A percentile compares a stretch with the other conserved stretches of the same genome.
Conservation (phyloP, 2,888 invertebrate genomes). For the Elgonia sp. region DNA sequence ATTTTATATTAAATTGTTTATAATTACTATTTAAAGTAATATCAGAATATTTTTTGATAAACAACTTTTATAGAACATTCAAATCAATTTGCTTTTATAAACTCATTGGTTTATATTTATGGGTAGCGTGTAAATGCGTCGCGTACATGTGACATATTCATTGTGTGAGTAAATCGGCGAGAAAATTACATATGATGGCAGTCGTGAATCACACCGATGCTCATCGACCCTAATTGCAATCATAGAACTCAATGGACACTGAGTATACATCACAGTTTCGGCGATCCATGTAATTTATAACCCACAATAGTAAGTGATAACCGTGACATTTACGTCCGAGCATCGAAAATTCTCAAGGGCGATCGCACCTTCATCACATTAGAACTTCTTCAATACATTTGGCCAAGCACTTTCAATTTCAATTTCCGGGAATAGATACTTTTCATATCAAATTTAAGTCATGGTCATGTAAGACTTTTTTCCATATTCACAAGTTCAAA, state of each 20-base stretch:
- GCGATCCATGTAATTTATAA: slow-evolving; percentile 58
- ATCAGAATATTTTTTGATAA: not conserved
- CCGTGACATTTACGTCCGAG: slow-evolving; percentile 30
- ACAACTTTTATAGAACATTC: not conserved
- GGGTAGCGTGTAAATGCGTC: slow-evolving; percentile 30
- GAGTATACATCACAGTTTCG: slow-evolving; percentile 57
- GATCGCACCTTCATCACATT: slow-evolving; percentile 5
- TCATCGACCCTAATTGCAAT: slow-evolving; percentile 69
- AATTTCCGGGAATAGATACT: not conserved
- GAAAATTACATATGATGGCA: slow-evolving; percentile 68
- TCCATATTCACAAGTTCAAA: too few species aligned
- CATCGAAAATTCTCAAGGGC: slow-evolving; percentile 30
- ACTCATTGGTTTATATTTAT: slow-evolving; percentile 30
- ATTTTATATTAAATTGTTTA: too few species aligned
- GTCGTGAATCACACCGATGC: slow-evolving; percentile 61
- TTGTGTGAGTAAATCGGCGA: slow-evolving; percentile 54
- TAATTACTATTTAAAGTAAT: not conserved
- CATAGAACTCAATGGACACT: slow-evolving; percentile 58
- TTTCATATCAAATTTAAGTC: not conserved
- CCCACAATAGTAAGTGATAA: slow-evolving; percentile 38
- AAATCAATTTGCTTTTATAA: slow-evolving; percentile 22
- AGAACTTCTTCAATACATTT: slow-evolving; percentile 8
- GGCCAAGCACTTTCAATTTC: not conserved
- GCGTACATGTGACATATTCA: slow-evolving; percentile 21
- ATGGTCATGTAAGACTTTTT: too few species aligned